These are phyloP conservation scores for Scalopus aquaticus DNA, from an alignment of 2,113 vertebrate genomes.

Conservation along the genomic window DNA sequence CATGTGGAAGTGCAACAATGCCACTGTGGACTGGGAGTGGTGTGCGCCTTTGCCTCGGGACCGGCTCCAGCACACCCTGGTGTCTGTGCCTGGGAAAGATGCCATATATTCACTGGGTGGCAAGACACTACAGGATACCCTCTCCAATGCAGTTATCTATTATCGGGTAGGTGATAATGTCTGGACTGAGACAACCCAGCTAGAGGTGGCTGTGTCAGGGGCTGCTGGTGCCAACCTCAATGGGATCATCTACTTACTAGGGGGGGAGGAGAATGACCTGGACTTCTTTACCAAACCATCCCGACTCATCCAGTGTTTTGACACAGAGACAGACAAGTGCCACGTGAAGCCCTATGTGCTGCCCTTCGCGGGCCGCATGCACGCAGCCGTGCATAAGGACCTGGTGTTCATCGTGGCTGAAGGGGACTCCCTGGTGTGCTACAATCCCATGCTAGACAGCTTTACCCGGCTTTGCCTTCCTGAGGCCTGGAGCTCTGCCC, in stretches of 20 bases:
- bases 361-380: constrained; percentile 97
- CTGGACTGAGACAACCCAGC: constrained; percentile 96
- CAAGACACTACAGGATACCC: constrained; percentile 96
- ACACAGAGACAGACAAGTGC: constrained; percentile 94
- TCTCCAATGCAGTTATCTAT: constrained; percentile 97
- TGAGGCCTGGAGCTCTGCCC: constrained; percentile 96
- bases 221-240: constrained; percentile 96
- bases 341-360: constrained; percentile 95
- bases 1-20: constrained; percentile 99
- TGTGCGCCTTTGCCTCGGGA: constrained; percentile 97
- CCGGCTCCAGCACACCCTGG: constrained; percentile 96
- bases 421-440: constrained; percentile 96
- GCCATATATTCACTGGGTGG: constrained; percentile 97
- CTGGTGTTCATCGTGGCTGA: constrained; percentile 97
- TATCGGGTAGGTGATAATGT: constrained; percentile 97
- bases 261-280: constrained; percentile 98
- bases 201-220: constrained; percentile 96
- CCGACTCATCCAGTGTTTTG: constrained; percentile 97
- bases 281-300: constrained; percentile 99
- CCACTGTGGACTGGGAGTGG: constrained; percentile 98
- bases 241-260: constrained; percentile 96
- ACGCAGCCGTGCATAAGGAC: constrained; percentile 97
- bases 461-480: constrained; percentile 97
- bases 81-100: constrained; percentile 93
- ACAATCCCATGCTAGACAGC: constrained; percentile 97